A percentile compares a stretch with the other conserved stretches of the same genome.
Conservation (phyloP, 2,888 invertebrate species). For the Microplitis deprimator region DNA sequence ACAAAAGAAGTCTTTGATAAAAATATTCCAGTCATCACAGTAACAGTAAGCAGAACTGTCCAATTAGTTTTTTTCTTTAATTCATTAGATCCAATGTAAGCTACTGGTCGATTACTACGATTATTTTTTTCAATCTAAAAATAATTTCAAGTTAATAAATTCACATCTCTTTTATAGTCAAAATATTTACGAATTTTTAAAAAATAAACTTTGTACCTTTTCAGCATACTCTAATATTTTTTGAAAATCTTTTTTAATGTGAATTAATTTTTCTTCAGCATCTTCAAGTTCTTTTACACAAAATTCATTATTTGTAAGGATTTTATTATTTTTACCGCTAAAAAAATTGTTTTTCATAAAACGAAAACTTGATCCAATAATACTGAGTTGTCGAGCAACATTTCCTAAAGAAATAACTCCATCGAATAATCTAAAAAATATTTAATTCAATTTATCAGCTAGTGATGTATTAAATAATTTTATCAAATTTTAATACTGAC, state of each 20-base stretch:
- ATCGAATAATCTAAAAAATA: conserved; percentile 74
- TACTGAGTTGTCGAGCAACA: conserved; percentile 75
- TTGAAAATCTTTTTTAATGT: conserved; percentile 54
- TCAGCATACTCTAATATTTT: conserved; percentile 52
- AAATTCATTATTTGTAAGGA: conserved; percentile 46
- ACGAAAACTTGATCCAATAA: conserved; percentile 75
- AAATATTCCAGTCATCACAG: conserved; percentile 57
- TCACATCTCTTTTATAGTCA: conserved; percentile 3
- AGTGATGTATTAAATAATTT: neutral
- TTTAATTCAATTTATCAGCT: conserved; percentile 68
- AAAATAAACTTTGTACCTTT: conserved; percentile 47
- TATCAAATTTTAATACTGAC: conserved; percentile 47
- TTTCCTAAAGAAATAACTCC: conserved; percentile 74
- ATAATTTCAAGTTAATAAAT: conserved; percentile 27
- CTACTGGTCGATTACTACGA: conserved; percentile 54
- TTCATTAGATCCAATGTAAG: conserved; percentile 56
- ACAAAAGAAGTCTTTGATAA: conserved; percentile 54
- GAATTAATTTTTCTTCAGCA: conserved; percentile 49
- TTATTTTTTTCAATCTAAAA: conserved; percentile 56
- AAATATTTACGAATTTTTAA: conserved; percentile 24
- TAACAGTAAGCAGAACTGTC: conserved; percentile 55
- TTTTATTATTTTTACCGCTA: conserved; percentile 39
- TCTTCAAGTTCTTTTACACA: conserved; percentile 51
- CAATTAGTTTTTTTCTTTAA: conserved; percentile 49
- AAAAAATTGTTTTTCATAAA: conserved; percentile 69